These are phyloP conservation scores for Centropyge bicolor DNA, from an alignment of 2,797 vertebrate species.

Conservation along the genomic window DNA sequence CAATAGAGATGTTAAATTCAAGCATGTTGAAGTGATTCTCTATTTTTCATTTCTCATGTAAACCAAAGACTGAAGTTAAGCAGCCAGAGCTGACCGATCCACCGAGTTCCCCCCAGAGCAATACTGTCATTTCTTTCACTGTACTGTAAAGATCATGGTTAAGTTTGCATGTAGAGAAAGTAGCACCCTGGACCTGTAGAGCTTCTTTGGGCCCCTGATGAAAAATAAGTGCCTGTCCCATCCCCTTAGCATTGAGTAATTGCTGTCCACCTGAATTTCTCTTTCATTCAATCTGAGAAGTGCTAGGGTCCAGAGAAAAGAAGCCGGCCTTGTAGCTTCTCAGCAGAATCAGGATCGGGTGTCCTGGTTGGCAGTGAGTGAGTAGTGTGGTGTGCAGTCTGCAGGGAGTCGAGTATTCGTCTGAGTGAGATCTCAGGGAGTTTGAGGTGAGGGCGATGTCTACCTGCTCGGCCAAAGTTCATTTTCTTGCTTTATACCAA, in stretches of 20 bases:
- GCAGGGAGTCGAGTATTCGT: slow-evolving; percentile 17
- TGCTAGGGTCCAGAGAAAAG: slow-evolving; percentile 46
- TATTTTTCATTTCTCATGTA: slow-evolving; percentile 7
- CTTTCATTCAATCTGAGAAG: slow-evolving; percentile 44
- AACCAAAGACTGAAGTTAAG: slow-evolving; percentile 19
- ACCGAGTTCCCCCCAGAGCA: not conserved
- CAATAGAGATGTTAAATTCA: not conserved
- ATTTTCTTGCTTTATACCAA: not conserved
- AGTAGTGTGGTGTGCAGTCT: slow-evolving; percentile 3
- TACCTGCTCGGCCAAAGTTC: slow-evolving; percentile 1
- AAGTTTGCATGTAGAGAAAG: slow-evolving; percentile 1
- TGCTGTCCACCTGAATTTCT: slow-evolving; percentile 32
- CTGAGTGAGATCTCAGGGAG: slow-evolving; percentile 63
- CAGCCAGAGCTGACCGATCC: not conserved
- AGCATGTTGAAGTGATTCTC: not conserved
- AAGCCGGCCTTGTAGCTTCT: slow-evolving; percentile 33
- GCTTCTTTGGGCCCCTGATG: slow-evolving; percentile 1
- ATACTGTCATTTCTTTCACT: slow-evolving; percentile 31
- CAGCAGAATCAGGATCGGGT: slow-evolving; percentile 43
- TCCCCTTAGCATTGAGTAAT: slow-evolving; percentile 42
- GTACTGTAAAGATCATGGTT: slow-evolving; percentile 22
- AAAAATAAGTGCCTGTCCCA: slow-evolving; percentile 8
- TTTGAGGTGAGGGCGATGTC: slow-evolving; percentile 10
- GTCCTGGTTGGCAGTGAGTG: slow-evolving; percentile 37
- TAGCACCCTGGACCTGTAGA: slow-evolving; percentile 1